Evolutionary conservation across 2,113 vertebrate genomes (phyloP), one percentile per base, ranked within the genome.

Genomic region (Ia io): DNA sequence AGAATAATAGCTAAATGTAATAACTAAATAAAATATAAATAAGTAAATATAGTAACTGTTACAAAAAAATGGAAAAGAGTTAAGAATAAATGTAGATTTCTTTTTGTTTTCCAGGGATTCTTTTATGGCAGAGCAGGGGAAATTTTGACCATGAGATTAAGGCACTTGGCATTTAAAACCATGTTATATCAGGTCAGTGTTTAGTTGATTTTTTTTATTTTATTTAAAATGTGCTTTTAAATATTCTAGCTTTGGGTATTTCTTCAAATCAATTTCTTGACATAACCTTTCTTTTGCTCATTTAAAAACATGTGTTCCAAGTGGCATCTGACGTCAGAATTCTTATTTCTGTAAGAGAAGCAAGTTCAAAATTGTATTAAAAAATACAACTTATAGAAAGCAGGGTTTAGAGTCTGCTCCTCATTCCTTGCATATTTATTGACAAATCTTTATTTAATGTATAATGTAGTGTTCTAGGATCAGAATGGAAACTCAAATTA

Each of bases 71-170:
- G 67, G 42, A 42, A 95, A 71, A 51, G 12, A 79, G 8, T 23
- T 53, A 53, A 96, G 67, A 88, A 85, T 95, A 84, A 94, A 84
- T 53, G 9, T n/a, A 40, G 5, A 20, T 18, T 79, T 87, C 56
- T 94, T 25, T 70, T 90, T 96, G 44, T 79, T 90, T 96, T 95
- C 56, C 61, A 98, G 97, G 90, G 93, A 53, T 97, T 97, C 73
- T 80, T 92, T 96, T 97, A 95, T 32, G 97, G 93, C 56, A 96
- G 84, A 97, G 37, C 91, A 5, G 84, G 94, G 44, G 86, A 98
- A 97, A 97, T 96, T 85, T 96, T 98, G 88, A 73, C 12, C 90
- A 95, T 42, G 74, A 93, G 92, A 28, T 90, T 98, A 86, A 97
- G 80, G 59, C 49, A 4, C 7, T 78, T 86, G 95, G 92, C 94